Conservation (phyloP, 2,888 invertebrate species). For the Hetaerina titia region DNA sequence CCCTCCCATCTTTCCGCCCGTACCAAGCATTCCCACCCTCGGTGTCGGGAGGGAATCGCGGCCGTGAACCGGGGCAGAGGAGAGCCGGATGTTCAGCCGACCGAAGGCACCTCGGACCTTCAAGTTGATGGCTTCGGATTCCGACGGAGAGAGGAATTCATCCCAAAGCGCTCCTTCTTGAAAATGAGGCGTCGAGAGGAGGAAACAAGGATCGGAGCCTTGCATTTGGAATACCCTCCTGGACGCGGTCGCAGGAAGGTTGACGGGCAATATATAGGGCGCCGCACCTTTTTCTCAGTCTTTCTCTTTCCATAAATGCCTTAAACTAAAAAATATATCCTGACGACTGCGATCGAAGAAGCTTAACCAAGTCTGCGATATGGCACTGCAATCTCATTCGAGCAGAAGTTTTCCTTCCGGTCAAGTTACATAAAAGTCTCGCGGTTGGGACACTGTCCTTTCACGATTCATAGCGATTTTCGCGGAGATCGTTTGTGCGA, state of each 20-base stretch:
- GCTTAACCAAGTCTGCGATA: neutral
- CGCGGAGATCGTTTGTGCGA: no score
- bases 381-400: neutral
- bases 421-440: neutral
- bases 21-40: neutral
- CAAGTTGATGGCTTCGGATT: slow-evolving; percentile 33
- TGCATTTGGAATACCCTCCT: neutral
- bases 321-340: neutral
- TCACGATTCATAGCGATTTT: no score
- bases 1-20: neutral
- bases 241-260: neutral
- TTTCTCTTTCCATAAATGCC: neutral
- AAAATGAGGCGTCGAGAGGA: neutral
- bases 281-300: neutral
- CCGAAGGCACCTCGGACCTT: neutral
- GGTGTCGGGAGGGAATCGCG: neutral
- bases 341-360: neutral
- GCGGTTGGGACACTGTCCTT: neutral
- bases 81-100: neutral
- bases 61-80: neutral
- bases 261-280: neutral
- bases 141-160: slow-evolving; percentile 30
- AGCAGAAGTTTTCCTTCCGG: neutral
- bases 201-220: neutral
- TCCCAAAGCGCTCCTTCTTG: neutral